Base-by-base conservation (phyloP, 2,113 vertebrate genomes). In the Pedionomus torquatus region DNA sequence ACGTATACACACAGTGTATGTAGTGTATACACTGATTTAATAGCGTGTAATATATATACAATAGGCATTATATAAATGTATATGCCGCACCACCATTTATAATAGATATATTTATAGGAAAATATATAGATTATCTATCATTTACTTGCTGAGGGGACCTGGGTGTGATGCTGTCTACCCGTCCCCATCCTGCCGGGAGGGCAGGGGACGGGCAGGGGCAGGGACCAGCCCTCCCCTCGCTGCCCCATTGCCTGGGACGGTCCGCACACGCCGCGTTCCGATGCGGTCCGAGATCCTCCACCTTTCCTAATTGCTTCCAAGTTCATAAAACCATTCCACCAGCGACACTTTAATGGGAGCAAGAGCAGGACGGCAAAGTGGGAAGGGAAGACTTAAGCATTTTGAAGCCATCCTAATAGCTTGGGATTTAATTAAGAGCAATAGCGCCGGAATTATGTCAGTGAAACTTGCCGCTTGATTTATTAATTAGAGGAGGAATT, bases 401-500 rank as follows among this genome's bases (percentile, higher is more conserved):
- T 95, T 78, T 44, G 77, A 87, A 96, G 92, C 41, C 15, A 8
- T 68, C 76, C 86, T 75, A 93, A 93, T 79, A 71, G 58, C 94
- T 91, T 13, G 55, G 46, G 83, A 70, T 81, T 96, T 95, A 97
- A 95, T 95, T 95, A 96, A 95, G 72, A 92, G 91, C 93, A 95
- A 93, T 92, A 92, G 94, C 64, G 66, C 76, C 51, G 93, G 95
- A 94, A 92, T 96, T 80, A 94, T 88, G 87, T 86, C 89, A 83
- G 88, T 94, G 90, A 97, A 97, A 97, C 92, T 89, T 82, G 86
- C 80, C 80, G 57, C 86, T 95, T 95, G 94, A 79, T 84, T 92
- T 94, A 94, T 95, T 97, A 97, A 97, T 96, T 93, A 96, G 90
- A 83, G 69, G 74, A 90, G 77, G 94, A 89, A 94, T 97, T 96